A percentile compares a stretch with the other conserved stretches of the same genome.
Conservation (phyloP, 2,797 vertebrate genomes). For the Mycteria americana region DNA sequence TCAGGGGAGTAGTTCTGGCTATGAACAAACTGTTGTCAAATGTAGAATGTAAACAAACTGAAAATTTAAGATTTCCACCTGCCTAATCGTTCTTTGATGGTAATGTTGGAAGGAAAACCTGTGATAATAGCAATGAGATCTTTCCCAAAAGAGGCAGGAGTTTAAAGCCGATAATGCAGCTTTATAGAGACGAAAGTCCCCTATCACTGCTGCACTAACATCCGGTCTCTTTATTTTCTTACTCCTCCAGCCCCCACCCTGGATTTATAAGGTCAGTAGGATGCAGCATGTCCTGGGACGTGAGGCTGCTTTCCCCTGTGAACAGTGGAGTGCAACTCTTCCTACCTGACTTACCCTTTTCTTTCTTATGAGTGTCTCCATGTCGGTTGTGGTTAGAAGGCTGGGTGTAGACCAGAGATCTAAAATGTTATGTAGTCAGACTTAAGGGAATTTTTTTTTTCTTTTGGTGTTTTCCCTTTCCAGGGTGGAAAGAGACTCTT, state of each 20-base stretch:
- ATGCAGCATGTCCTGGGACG: background rate
- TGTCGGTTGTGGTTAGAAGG: background rate
- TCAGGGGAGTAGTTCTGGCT: background rate
- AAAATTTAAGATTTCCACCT: background rate
- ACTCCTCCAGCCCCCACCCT: background rate
- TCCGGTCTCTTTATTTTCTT: background rate
- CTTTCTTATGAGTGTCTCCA: fast-evolving
- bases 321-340: background rate
- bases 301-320: background rate
- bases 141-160: background rate
- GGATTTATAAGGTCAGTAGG: background rate
- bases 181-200: background rate
- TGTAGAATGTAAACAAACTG: background rate
- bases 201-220: background rate
- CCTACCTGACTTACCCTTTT: background rate
- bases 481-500: background rate
- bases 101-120: background rate
- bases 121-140: background rate
- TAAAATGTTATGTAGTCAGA: background rate
- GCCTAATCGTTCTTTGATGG: background rate
- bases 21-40: background rate
- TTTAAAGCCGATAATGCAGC: background rate
- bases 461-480: background rate
- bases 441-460: too few relatives aligned
- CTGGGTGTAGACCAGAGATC: background rate